Evolutionary conservation across 2,797 vertebrate genomes (phyloP), one percentile per base, ranked within the genome.

Genomic region (Triplophysa yarkandensis): DNA sequence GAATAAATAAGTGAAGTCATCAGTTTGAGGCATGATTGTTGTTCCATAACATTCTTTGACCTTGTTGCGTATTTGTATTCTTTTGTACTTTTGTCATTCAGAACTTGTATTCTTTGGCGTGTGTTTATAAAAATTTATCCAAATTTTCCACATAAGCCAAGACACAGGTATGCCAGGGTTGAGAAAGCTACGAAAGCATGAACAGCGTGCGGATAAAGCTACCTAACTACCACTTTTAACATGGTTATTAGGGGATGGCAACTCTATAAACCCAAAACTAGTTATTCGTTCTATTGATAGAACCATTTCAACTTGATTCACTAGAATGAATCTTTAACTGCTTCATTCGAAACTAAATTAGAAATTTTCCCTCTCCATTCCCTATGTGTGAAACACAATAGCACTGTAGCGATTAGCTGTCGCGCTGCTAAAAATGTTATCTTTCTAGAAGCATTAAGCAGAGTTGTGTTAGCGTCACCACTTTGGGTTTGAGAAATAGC

Each of bases 1-100:
- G 57, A 67, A 67, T 39, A 66, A 63, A 73, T 64, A 44, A 57
- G 65, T 65, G 36, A 65, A 64, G 63, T 65, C 71, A 73, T 30
- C 27, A 46, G 3, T 6, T 73, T 10, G 28, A 62, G 46, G 27
- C 17, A 30, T 63, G 36, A 72, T 63, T 48, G 54, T 17, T 32
- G 27, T 62, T n/a, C 44, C 7, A 7, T n/a, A 19, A n/a, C 23
- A 41, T 63, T 44, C 11, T 1, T 62, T 71, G 41, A 39, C 58
- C 23, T 4, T 30, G n/a, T 71, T 71, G 55, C 61, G 43, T 36
- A 48, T 61, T 60, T 70, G 44, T 23, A 10, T 57, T 19, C 2
- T 4, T 6, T 16, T 11, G 6, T 55, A 55, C 25, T 8, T 70
- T 60, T 44, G 43, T 46, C 5, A 13, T 9, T 39, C 16, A 21